A percentile compares a stretch with the other conserved stretches of the same genome.
Conservation (phyloP, 2,113 vertebrate genomes). For the Paradisaea rubra region DNA sequence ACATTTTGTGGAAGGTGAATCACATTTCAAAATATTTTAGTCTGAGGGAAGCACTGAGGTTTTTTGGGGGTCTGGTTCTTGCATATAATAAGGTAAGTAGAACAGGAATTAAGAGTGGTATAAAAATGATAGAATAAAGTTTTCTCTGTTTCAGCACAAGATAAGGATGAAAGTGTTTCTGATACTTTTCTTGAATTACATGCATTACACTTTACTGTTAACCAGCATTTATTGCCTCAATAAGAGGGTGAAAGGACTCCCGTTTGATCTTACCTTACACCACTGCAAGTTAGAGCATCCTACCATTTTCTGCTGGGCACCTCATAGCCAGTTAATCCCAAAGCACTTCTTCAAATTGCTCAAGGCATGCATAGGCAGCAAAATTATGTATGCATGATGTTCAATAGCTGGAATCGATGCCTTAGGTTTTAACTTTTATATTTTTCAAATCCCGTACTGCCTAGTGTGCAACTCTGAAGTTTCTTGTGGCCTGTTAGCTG, state of each 20-base stretch:
- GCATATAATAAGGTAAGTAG: neutral
- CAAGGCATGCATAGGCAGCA: neutral
- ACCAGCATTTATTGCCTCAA: neutral
- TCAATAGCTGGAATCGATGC: neutral
- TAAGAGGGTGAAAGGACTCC: neutral
- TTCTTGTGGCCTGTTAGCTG: no score
- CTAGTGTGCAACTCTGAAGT: no score
- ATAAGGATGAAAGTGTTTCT: neutral
- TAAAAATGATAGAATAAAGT: neutral
- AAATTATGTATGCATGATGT: neutral
- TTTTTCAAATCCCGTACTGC: no score
- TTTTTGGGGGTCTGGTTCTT: neutral
- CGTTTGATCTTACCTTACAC: neutral
- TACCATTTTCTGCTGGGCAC: neutral
- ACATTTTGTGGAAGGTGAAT: neutral
- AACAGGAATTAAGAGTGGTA: neutral
- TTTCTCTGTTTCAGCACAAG: neutral
- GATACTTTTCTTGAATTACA: neutral
- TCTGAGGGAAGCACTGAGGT: neutral
- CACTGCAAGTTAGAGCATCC: rapidly evolving
- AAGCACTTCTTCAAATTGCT: neutral
- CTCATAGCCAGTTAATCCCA: neutral
- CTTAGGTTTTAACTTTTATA: no score
- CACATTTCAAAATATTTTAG: neutral
- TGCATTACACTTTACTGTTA: neutral